Evolutionary conservation across 2,797 vertebrate species (phyloP), one percentile per base, ranked within the genome.

Genomic region (Columba guinea): DNA sequence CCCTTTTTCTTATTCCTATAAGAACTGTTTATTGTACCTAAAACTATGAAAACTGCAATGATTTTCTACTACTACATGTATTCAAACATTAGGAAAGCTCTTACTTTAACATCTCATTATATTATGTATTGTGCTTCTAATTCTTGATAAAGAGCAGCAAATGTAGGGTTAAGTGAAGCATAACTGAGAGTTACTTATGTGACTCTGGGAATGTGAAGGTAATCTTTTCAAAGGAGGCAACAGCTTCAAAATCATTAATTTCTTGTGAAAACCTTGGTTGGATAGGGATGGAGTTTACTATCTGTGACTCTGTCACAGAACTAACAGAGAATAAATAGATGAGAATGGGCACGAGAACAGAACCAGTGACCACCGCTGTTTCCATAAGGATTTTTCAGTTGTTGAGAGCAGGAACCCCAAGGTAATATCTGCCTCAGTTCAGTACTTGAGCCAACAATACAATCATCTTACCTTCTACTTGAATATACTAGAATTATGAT

Each of bases 371-470:
- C 27, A 56, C 9, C 13, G 3, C 69, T 64, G 58, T 46, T 87
- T 80, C 34, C 28, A 23, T 5, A 32, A 0, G 1, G n/a, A 59
- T 1, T 1, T 59, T 77, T 59, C n/a, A 51, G 55, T 10, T 78
- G 52, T 11, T 83, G 78, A 71, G 85, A 94, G 60, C 56, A 94
- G 70, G 95, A 89, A 27, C n/a, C 90, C 49, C 15, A 52, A 74
- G 67, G 75, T 44, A 96, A 4, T 68, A 95, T 39, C 79, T 83
- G 52, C 35, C 52, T 78, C 70, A 77, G 64, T 13, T 79, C 44
- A 60, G 69, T 69, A 88, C 77, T 94, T 92, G 44, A 92, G 92
- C 64, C 94, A 90, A 89, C 67, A 87, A 44, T 5, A 69, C 64
- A 32, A 52, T 79, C 93, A 74, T 84, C 48, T 71, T 60, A 69